A percentile compares a stretch with the other conserved stretches of the same genome.
Conservation (phyloP, 2,113 vertebrate genomes). For the Lasiurus borealis region DNA sequence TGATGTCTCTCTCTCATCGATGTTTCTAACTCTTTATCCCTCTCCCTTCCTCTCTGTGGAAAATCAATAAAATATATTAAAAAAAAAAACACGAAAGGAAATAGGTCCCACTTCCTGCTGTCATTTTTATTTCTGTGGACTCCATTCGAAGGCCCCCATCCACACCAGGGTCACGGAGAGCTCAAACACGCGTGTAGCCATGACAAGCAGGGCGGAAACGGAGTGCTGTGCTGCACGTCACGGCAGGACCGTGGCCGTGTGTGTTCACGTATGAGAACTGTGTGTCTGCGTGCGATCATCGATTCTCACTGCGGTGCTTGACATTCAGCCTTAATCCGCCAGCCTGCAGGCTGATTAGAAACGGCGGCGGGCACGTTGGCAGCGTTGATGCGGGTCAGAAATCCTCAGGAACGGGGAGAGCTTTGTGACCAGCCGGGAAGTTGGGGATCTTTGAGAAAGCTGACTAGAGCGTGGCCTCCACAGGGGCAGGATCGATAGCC, state of each 20-base stretch:
- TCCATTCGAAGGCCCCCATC: constrained; percentile 67
- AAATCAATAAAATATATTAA: too few species aligned
- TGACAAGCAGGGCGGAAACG: constrained; percentile 70
- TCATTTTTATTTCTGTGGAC: constrained; percentile 78
- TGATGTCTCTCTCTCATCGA: too few species aligned
- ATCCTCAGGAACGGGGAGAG: constrained; percentile 74
- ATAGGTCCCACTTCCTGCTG: constrained; percentile 72
- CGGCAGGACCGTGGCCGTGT: constrained; percentile 56
- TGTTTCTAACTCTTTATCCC: too few species aligned
- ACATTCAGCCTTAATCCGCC: constrained; percentile 84
- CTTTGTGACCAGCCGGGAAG: constrained; percentile 73
- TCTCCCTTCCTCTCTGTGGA: too few species aligned
- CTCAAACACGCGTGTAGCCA: constrained; percentile 60
- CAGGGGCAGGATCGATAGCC: constrained; percentile 73
- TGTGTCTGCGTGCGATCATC: constrained; percentile 79
- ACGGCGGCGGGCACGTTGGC: constrained; percentile 68
- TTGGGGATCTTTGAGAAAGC: constrained; percentile 73
- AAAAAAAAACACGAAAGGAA: too few species aligned
- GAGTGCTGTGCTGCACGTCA: constrained; percentile 52
- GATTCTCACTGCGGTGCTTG: constrained; percentile 83
- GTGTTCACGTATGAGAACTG: constrained; percentile 69
- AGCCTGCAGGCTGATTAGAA: constrained; percentile 84
- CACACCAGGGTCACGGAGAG: constrained; percentile 18
- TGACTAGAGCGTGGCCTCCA: constrained; percentile 69
- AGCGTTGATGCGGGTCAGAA: constrained; percentile 67